phyloP scores from a whole-genome alignment of 2,888 invertebrate genomes.

The Osmoderma eremita region DNA sequence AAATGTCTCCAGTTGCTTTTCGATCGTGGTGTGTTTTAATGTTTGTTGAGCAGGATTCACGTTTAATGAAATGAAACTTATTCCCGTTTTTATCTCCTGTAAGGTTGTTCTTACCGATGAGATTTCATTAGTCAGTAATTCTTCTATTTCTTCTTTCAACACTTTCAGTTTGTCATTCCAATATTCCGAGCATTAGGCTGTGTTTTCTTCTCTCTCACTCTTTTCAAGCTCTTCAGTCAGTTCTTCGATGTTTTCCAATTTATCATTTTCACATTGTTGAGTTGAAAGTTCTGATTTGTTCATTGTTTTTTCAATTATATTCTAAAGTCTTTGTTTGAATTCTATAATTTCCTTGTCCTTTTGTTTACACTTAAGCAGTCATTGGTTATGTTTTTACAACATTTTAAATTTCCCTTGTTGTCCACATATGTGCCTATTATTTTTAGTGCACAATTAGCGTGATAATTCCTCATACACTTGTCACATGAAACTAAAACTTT shows the following conservation, averaged over 20 bases:
- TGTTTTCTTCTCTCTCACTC: not conserved
- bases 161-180: no score
- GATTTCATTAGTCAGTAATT: not conserved
- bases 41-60: no score
- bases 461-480: not conserved
- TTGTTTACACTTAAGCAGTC: conserved; percentile 4
- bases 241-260: not conserved
- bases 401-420: not conserved
- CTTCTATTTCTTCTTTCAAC: conserved; percentile 1
- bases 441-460: not conserved
- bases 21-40: no score
- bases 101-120: not conserved
- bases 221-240: not conserved
- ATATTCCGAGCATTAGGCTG: no score
- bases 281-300: not conserved
- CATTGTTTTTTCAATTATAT: not conserved
- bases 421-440: not conserved
- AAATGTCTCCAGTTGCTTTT: no score
- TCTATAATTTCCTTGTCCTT: not conserved
- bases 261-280: not conserved
- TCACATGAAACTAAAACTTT: not conserved
- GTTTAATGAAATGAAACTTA: no score
- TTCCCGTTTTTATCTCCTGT: not conserved
- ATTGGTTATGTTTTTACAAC: conserved; percentile 1
- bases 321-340: not conserved